Evolutionary conservation across 2,113 vertebrate species (phyloP).

Genomic region (Bombycilla garrulus): DNA sequence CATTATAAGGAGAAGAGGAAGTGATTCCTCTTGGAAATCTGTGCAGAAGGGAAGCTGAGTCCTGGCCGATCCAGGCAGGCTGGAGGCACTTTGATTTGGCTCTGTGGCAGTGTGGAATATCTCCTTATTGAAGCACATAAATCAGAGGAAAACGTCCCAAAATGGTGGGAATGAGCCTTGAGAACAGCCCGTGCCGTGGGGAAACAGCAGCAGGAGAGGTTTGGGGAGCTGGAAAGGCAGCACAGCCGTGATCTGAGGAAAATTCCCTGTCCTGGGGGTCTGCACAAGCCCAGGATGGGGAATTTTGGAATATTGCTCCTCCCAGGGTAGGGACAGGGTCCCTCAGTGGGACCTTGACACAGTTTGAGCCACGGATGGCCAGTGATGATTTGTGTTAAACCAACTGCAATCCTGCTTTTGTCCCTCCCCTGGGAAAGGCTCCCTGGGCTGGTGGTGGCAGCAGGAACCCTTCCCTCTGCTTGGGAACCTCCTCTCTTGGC

Average conservation of each 20-base stretch:
- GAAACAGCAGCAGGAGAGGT: background rate
- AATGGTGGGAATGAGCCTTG: background rate
- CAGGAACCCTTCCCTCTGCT: background rate
- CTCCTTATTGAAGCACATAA: background rate
- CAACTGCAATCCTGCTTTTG: background rate
- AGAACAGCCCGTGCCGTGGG: rapidly evolving
- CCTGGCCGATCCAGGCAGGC: background rate
- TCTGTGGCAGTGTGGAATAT: background rate
- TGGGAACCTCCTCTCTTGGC: background rate
- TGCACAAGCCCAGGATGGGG: background rate
- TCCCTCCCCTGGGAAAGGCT: background rate
- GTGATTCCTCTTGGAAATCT: background rate
- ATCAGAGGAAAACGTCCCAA: background rate
- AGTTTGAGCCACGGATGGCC: rapidly evolving
- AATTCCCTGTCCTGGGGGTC: background rate
- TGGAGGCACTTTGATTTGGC: background rate
- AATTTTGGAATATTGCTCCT: too few species aligned
- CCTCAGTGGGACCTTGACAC: background rate
- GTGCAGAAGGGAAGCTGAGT: background rate
- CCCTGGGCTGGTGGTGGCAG: background rate
- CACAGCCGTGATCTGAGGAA: rapidly evolving
- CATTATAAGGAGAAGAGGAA: background rate
- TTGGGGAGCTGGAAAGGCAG: background rate
- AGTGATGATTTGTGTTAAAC: rapidly evolving
- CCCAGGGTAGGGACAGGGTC: background rate